These are phyloP conservation scores for Hafferia zeledoni DNA, from an alignment of 2,797 vertebrate species.

Conservation along the genomic window DNA sequence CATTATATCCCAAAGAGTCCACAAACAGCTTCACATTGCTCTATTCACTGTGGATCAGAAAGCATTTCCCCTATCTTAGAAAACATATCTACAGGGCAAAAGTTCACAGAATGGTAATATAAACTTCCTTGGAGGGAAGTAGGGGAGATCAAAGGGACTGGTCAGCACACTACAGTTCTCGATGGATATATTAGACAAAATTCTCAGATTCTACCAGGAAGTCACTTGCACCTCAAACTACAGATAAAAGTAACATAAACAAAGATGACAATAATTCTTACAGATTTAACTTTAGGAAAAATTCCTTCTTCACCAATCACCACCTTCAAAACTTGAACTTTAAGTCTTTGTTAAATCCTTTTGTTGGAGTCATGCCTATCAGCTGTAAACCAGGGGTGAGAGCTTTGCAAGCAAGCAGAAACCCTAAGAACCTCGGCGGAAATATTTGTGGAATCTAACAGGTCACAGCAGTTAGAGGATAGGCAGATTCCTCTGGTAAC, in stretches of 20 bases:
- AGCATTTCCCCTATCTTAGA: neutral
- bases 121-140: neutral
- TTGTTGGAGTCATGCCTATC: neutral
- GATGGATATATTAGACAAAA: neutral
- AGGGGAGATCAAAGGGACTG: neutral
- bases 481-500: neutral
- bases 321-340: neutral
- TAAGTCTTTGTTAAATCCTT: neutral
- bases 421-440: neutral
- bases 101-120: neutral
- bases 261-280: neutral
- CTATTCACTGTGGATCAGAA: neutral
- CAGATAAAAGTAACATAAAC: neutral
- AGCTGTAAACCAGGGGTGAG: neutral
- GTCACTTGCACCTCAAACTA: neutral
- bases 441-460: neutral
- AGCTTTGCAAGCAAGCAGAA: neutral
- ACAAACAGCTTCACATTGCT: neutral
- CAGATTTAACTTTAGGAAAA: neutral
- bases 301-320: neutral
- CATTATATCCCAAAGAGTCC: neutral
- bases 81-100: neutral
- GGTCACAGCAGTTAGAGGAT: neutral
- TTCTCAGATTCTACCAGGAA: neutral
- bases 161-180: neutral